These are phyloP conservation scores for Belgica antarctica DNA, from an alignment of 2,888 invertebrate genomes.

Conservation along the genomic window DNA sequence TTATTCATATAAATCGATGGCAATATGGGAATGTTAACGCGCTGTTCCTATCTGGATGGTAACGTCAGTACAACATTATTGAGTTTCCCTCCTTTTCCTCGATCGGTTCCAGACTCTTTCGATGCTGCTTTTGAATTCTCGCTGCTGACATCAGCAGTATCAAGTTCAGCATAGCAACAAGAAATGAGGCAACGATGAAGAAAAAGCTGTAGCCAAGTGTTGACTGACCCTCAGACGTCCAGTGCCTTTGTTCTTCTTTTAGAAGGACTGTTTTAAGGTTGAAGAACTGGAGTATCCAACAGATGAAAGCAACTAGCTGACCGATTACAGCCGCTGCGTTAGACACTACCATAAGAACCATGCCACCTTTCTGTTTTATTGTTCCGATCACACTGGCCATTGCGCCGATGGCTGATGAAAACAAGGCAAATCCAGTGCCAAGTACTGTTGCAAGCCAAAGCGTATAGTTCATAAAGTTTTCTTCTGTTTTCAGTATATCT, in stretches of 20 bases:
- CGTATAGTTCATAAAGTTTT: constrained; percentile 52
- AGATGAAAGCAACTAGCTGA: constrained; percentile 69
- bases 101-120: constrained; percentile 50
- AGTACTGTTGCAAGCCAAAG: constrained; percentile 53
- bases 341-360: constrained; percentile 52
- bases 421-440: constrained; percentile 53
- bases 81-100: constrained; percentile 53
- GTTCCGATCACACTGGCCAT: constrained; percentile 54
- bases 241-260: constrained; percentile 73
- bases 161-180: constrained; percentile 52
- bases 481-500: constrained; percentile 51
- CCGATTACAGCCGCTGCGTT: constrained; percentile 50
- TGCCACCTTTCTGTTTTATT: constrained; percentile 52
- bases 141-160: constrained; percentile 50
- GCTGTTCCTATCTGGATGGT: too few species aligned
- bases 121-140: constrained; percentile 50
- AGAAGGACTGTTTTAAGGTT: constrained; percentile 78
- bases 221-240: constrained; percentile 79
- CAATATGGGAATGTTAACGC: too few species aligned
- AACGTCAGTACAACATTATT: constrained; percentile 56
- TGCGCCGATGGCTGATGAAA: constrained; percentile 54
- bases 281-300: constrained; percentile 84
- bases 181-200: constrained; percentile 52
- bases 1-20: too few species aligned
- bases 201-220: constrained; percentile 86